These are phyloP conservation scores for Glyptemys insculpta DNA, from an alignment of 2,797 vertebrate species.

Conservation along the genomic window DNA sequence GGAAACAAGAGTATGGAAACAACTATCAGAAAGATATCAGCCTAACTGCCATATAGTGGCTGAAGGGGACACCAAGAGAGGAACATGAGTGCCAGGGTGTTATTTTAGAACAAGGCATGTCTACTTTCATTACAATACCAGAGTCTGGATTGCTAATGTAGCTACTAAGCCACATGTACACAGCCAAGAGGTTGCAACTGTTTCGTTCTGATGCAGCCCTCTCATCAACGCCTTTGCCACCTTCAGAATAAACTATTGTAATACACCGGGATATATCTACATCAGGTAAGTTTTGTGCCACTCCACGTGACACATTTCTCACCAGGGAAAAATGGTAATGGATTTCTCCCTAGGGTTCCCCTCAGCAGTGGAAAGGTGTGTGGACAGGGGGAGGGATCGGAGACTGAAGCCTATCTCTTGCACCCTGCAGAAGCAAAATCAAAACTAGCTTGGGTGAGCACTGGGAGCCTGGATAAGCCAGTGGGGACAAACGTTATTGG, in stretches of 20 bases:
- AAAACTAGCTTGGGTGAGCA: not conserved
- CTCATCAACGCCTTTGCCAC: not conserved
- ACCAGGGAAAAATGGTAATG: not conserved
- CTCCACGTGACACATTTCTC: not conserved
- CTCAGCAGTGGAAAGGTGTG: not conserved
- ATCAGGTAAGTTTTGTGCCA: not conserved
- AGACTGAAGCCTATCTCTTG: not conserved
- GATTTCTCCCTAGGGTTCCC: not conserved
- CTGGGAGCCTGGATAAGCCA: not conserved
- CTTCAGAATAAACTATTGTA: not conserved
- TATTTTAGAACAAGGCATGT: too few relatives aligned
- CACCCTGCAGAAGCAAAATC: not conserved
- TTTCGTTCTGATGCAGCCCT: not conserved
- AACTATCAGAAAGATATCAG: too few relatives aligned
- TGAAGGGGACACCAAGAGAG: too few relatives aligned
- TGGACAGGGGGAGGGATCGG: not conserved
- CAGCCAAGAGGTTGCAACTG: not conserved
- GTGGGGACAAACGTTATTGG: not conserved
- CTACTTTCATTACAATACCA: too few relatives aligned
- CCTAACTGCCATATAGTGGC: too few relatives aligned
- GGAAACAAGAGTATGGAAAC: too few relatives aligned
- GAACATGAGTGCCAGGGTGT: too few relatives aligned
- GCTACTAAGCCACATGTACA: too few relatives aligned
- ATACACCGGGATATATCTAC: not conserved
- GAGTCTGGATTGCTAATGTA: too few relatives aligned